Conservation (phyloP, 2,113 vertebrate genomes). For the Phyllostomus hastatus region DNA sequence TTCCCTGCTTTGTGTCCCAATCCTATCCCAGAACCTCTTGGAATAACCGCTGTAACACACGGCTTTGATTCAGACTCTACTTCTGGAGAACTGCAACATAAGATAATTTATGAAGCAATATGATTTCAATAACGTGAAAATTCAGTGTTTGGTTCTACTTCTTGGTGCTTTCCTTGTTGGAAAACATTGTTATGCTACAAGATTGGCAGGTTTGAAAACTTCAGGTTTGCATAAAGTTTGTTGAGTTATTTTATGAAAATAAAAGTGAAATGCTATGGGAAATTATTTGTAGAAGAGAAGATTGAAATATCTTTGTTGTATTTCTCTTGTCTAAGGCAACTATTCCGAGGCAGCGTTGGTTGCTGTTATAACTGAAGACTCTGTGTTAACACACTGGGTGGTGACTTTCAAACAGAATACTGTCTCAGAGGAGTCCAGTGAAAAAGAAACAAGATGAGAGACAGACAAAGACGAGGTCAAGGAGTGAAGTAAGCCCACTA, state of each 20-base stretch:
- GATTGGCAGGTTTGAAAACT: conserved; percentile 32
- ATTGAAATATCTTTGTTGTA: conserved; percentile 12
- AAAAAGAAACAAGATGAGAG: neutral
- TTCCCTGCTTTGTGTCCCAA: neutral
- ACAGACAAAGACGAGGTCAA: neutral
- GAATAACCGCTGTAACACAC: neutral
- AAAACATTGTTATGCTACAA: neutral
- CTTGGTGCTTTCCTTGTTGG: neutral
- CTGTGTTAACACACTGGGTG: neutral
- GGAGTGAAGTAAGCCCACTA: neutral
- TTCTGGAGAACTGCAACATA: neutral
- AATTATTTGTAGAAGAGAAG: conserved; percentile 19
- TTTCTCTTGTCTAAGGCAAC: neutral
- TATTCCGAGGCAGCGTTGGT: neutral
- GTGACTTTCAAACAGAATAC: neutral
- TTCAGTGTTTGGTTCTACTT: neutral
- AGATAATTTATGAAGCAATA: neutral
- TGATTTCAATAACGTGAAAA: neutral
- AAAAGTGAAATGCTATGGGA: neutral
- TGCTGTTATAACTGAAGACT: conserved; percentile 34
- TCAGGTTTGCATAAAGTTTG: conserved; percentile 45
- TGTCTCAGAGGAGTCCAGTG: neutral
- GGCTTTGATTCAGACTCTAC: neutral
- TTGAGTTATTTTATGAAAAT: conserved; percentile 51
- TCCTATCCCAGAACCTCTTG: neutral